Evolutionary conservation across 2,888 invertebrate species (phyloP).

Genomic region (Aelia acuminata): DNA sequence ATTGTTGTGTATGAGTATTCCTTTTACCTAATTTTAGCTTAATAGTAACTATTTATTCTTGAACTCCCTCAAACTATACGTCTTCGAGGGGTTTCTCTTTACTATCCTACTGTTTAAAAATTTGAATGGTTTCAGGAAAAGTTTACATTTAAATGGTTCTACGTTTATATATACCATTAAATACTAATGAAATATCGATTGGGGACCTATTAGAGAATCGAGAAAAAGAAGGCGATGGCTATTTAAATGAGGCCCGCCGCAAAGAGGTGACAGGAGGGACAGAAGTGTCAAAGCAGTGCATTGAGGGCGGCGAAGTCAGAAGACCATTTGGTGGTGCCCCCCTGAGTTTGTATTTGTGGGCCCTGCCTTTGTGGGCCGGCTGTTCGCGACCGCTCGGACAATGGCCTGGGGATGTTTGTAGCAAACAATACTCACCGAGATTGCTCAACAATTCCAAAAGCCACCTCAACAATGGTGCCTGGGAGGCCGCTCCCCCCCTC

Average conservation of each 20-base stretch:
- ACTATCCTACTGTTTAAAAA: too few species aligned
- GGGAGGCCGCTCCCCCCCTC: background rate
- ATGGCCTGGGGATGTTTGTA: background rate
- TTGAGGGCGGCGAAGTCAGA: conserved; percentile 7
- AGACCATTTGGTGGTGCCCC: background rate
- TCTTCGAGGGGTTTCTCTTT: too few species aligned
- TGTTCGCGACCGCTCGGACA: conserved; percentile 19
- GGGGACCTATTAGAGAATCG: background rate
- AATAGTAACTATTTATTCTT: too few species aligned
- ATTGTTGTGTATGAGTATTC: too few species aligned
- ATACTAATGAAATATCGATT: background rate
- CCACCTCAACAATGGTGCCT: conserved; percentile 12
- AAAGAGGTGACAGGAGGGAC: conserved; percentile 24
- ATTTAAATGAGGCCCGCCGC: background rate
- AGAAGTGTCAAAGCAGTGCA: conserved; percentile 20
- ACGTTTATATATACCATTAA: background rate
- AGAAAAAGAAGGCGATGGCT: background rate
- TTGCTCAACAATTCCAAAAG: conserved; percentile 15
- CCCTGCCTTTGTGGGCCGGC: background rate
- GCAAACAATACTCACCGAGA: background rate
- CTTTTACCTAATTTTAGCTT: too few species aligned
- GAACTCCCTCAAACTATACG: too few species aligned
- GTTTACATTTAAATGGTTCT: too few species aligned
- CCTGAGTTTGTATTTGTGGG: background rate
- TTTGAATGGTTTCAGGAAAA: too few species aligned